phyloP scores from a whole-genome alignment of 2,797 vertebrate species.

The Sphenodon punctatus region DNA sequence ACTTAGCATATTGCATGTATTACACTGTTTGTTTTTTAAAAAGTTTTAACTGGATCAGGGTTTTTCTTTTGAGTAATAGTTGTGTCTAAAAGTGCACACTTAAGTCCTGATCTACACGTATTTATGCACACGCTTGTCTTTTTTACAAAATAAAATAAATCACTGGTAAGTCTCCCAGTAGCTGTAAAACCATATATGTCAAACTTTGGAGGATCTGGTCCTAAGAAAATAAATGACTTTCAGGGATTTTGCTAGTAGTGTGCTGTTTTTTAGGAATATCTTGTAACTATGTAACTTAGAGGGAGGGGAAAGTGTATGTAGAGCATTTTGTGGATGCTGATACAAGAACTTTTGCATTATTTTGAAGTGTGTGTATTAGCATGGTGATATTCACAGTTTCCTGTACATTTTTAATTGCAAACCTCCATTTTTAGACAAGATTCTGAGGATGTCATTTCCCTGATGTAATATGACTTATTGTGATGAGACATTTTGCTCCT shows the following conservation, averaged over 20 bases:
- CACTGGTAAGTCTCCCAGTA: not conserved
- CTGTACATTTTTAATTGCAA: slow-evolving; percentile 71
- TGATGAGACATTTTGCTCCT: slow-evolving; percentile 60
- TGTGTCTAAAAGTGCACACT: slow-evolving; percentile 54
- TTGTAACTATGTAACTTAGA: slow-evolving; percentile 59
- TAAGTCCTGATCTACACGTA: not conserved
- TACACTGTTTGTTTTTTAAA: not conserved
- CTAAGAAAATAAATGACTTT: slow-evolving; percentile 33
- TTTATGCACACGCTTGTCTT: not conserved
- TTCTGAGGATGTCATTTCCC: slow-evolving; percentile 65
- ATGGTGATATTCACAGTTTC: slow-evolving; percentile 61
- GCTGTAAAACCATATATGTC: no score
- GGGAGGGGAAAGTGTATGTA: slow-evolving; percentile 54
- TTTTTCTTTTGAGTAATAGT: slow-evolving; percentile 45
- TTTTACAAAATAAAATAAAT: not conserved
- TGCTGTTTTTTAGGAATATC: not conserved
- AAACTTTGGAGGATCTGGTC: no score
- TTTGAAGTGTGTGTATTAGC: slow-evolving; percentile 69
- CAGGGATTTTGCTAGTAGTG: slow-evolving; percentile 49
- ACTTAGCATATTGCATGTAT: slow-evolving; percentile 25
- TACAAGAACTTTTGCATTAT: slow-evolving; percentile 47
- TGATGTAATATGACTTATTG: slow-evolving; percentile 54
- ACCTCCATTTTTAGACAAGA: slow-evolving; percentile 70
- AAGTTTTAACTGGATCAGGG: slow-evolving; percentile 43
- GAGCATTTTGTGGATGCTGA: slow-evolving; percentile 69